Conservation (phyloP, 2,113 vertebrate genomes). For the Platysteira castanea region DNA sequence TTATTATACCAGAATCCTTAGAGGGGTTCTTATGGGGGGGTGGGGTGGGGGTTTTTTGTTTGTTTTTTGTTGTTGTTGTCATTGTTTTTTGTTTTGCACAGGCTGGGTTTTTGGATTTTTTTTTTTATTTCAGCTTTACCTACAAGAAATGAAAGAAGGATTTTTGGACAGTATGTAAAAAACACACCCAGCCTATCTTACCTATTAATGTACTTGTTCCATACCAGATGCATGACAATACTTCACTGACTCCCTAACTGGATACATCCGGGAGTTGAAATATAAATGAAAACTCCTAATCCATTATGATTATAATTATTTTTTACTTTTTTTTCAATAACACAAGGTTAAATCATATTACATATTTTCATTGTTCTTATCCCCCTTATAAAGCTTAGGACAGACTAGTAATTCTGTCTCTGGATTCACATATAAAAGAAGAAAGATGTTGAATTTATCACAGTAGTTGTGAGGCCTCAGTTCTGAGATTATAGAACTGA, state of each 20-base stretch:
- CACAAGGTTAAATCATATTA: background rate
- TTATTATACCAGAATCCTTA: background rate
- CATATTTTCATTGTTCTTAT: background rate
- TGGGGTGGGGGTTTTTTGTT: background rate
- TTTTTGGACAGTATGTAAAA: background rate
- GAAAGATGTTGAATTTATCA: background rate
- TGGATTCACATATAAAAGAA: background rate
- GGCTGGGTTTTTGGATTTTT: background rate
- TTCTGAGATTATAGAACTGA: background rate
- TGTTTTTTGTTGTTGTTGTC: background rate
- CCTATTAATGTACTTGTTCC: background rate
- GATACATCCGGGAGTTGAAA: background rate
- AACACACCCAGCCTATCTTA: background rate
- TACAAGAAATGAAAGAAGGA: background rate
- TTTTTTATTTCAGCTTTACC: background rate
- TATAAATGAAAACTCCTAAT: background rate
- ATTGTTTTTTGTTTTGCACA: background rate
- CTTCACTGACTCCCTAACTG: background rate
- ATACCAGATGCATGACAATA: background rate
- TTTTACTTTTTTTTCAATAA: background rate
- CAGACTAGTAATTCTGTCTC: background rate
- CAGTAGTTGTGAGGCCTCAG: background rate
- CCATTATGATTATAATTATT: background rate
- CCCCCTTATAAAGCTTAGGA: background rate
- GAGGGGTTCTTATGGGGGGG: rapidly evolving